phyloP scores from a whole-genome alignment of 1,140 invertebrate genomes.

The Aphaenogaster rudis region DNA sequence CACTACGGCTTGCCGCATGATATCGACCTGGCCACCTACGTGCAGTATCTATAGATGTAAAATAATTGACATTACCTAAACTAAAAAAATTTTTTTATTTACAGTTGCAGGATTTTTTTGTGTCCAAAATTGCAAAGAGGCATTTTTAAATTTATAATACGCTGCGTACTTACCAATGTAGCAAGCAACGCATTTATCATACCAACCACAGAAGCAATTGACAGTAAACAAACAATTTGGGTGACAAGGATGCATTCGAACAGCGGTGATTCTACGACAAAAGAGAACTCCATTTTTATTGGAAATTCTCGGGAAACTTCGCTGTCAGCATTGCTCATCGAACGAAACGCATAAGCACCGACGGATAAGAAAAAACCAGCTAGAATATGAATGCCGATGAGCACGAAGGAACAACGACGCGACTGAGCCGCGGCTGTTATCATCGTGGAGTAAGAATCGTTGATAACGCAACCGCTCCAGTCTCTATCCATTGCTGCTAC shows the following conservation, averaged over 20 bases:
- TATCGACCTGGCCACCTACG: conserved; percentile 62
- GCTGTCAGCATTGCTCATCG: not conserved
- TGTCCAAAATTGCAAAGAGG: not conserved
- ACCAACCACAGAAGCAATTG: not conserved
- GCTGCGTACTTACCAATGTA: conserved; percentile 45
- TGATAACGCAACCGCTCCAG: not conserved
- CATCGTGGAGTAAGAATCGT: not conserved
- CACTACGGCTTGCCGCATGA: conserved; percentile 22
- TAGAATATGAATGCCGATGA: conserved; percentile 1
- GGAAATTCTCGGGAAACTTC: conserved; percentile 22
- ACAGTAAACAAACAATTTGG: conserved; percentile 33
- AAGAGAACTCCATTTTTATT: conserved; percentile 60
- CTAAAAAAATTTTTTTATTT: not conserved
- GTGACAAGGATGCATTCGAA: conserved; percentile 34
- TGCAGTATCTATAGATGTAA: conserved; percentile 57
- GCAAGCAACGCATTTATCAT: conserved; percentile 50
- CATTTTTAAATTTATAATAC: not conserved
- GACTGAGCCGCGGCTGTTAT: not conserved
- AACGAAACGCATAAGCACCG: not conserved
- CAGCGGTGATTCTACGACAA: conserved; percentile 2
- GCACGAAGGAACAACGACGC: not conserved
- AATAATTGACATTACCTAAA: not conserved
- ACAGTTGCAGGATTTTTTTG: not conserved
- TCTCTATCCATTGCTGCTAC: conserved; percentile 28
- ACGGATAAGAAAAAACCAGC: conserved; percentile 5